Percentiles rank a stretch among this genome's conserved stretches.
Conservation (phyloP, 2,797 vertebrate species). For the Manis pentadactyla region DNA sequence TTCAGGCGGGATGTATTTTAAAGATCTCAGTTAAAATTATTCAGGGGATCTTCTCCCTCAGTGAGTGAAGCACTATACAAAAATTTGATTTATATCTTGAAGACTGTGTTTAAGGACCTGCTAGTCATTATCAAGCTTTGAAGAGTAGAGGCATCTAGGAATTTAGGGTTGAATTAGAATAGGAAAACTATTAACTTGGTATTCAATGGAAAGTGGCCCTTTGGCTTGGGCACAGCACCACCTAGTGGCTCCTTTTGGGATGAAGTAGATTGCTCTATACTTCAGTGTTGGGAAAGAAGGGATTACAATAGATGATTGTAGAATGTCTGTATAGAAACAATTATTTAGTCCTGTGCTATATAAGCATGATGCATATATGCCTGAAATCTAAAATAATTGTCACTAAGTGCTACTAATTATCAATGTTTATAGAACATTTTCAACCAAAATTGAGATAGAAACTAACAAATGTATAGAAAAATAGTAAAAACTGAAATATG, state of each 20-base stretch:
- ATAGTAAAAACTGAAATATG: not conserved
- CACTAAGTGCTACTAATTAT: not conserved
- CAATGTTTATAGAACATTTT: not conserved
- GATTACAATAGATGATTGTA: not conserved
- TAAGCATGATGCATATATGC: not conserved
- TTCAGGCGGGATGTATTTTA: not conserved
- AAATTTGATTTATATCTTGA: not conserved
- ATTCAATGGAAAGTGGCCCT: not conserved
- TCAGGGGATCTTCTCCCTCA: not conserved
- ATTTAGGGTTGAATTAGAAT: not conserved
- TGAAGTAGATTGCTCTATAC: not conserved
- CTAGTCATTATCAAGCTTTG: not conserved
- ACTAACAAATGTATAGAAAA: not conserved
- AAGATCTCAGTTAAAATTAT: not conserved
- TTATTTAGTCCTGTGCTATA: not conserved
- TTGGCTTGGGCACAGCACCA: not conserved
- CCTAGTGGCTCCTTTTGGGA: not conserved
- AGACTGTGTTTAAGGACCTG: not conserved
- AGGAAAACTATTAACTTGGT: not conserved
- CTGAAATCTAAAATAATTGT: not conserved
- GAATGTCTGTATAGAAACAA: not conserved
- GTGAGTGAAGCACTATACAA: not conserved
- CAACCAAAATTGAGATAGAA: slow-evolving; percentile 10
- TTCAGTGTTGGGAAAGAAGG: not conserved
- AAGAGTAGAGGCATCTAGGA: not conserved